These are phyloP conservation scores for Rafetus swinhoei DNA, from an alignment of 2,113 vertebrate genomes.

Conservation along the genomic window DNA sequence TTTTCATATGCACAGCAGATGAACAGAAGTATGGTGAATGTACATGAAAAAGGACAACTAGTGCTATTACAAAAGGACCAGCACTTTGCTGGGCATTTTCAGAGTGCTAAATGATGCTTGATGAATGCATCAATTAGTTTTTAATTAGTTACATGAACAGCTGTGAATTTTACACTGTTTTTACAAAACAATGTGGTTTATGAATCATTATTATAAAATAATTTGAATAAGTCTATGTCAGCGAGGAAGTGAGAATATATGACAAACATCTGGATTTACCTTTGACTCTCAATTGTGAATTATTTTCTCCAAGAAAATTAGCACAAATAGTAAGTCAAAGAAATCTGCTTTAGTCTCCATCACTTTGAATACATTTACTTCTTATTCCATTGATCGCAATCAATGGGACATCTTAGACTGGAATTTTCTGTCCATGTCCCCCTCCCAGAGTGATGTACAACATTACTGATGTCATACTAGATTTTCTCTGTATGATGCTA, in stretches of 20 bases:
- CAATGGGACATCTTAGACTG: background rate
- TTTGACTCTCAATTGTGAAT: background rate
- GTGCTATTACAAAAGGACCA: conserved; percentile 33
- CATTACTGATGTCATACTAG: background rate
- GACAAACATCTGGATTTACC: conserved; percentile 42
- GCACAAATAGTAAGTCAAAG: conserved; percentile 35
- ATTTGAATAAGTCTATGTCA: conserved; percentile 3
- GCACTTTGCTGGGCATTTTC: conserved; percentile 5
- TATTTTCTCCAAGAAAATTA: conserved; percentile 20
- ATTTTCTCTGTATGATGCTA: background rate
- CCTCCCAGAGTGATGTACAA: background rate
- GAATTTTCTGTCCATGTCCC: background rate
- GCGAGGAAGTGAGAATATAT: background rate
- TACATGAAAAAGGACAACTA: background rate
- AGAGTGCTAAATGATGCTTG: conserved; percentile 32
- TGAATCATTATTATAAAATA: conserved; percentile 13
- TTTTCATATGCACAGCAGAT: background rate
- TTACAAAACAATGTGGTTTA: conserved; percentile 30
- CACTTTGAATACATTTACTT: conserved; percentile 4
- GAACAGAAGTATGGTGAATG: background rate
- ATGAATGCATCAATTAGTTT: conserved; percentile 53
- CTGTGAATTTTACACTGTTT: conserved; percentile 46
- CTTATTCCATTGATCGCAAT: background rate
- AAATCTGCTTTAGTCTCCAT: conserved; percentile 31
- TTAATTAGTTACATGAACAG: conserved; percentile 24